Conservation (phyloP, 2,113 vertebrate genomes). For the Phaethon lepturus region DNA sequence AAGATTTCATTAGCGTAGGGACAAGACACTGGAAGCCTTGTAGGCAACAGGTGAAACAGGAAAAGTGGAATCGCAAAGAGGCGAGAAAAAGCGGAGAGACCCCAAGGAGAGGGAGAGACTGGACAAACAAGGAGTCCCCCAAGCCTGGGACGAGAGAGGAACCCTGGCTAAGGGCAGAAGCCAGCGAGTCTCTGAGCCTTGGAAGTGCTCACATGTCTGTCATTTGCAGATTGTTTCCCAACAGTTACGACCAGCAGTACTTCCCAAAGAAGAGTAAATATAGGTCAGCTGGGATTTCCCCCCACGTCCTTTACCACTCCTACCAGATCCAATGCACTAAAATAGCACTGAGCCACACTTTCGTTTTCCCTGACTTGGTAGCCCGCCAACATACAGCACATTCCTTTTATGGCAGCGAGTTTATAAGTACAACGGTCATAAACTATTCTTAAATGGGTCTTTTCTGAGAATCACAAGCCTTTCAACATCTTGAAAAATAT, state of each 20-base stretch:
- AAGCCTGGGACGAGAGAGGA: neutral
- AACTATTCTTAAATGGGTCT: constrained; percentile 44
- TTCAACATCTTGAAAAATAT: constrained; percentile 51
- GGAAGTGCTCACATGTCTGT: neutral
- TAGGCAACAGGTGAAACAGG: neutral
- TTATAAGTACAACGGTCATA: constrained; percentile 2
- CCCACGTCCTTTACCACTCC: neutral
- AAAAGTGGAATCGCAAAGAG: neutral
- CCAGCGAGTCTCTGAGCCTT: neutral
- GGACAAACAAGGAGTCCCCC: neutral
- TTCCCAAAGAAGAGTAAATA: neutral
- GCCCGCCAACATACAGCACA: neutral
- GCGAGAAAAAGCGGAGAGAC: neutral
- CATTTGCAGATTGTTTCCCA: neutral
- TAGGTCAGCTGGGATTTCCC: neutral
- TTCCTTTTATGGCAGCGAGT: constrained; percentile 47
- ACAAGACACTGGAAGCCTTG: neutral
- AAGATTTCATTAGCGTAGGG: neutral
- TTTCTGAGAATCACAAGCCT: neutral
- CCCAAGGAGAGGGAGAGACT: neutral
- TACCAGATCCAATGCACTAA: neutral
- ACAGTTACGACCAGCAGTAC: neutral
- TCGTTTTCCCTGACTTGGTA: neutral
- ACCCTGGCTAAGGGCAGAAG: neutral
- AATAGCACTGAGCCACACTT: neutral